Conservation (phyloP, 2,797 vertebrate species). For the Selene dorsalis region DNA sequence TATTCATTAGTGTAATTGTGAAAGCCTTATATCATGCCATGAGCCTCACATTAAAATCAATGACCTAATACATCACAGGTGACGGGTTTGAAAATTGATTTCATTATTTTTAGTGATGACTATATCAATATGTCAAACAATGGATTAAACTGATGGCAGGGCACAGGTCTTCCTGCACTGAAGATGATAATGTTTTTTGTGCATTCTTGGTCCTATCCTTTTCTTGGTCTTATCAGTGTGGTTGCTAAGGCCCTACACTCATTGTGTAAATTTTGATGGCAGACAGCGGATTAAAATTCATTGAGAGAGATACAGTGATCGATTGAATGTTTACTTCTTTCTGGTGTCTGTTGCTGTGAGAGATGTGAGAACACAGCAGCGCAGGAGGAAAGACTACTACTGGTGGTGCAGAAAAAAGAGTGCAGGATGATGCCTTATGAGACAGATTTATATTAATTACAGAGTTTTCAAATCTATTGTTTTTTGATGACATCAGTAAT, state of each 20-base stretch:
- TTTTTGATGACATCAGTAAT: constrained; percentile 37
- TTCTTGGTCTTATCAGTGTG: constrained; percentile 15
- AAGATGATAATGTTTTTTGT: not conserved
- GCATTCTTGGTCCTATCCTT: constrained; percentile 1
- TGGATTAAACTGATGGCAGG: constrained; percentile 40
- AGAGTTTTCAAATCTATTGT: constrained; percentile 5
- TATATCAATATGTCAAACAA: constrained; percentile 68
- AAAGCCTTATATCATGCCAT: constrained; percentile 69
- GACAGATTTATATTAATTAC: constrained; percentile 3
- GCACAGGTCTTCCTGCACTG: constrained; percentile 20
- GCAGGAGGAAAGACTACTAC: not conserved
- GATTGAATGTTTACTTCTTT: constrained; percentile 16
- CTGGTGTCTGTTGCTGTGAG: not conserved
- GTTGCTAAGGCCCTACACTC: constrained; percentile 13
- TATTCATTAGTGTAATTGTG: constrained; percentile 82
- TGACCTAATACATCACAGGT: constrained; percentile 72
- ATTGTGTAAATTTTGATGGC: constrained; percentile 21
- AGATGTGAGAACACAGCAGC: not conserved
- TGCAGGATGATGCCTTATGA: not conserved
- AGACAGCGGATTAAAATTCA: constrained; percentile 24
- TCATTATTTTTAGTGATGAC: constrained; percentile 73
- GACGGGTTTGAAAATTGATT: constrained; percentile 74
- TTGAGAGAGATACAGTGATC: constrained; percentile 22
- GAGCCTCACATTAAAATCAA: constrained; percentile 73
- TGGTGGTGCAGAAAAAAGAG: not conserved